Evolutionary conservation across 2,113 vertebrate species (phyloP).

Genomic region (Poeciliopsis turrubarensis): DNA sequence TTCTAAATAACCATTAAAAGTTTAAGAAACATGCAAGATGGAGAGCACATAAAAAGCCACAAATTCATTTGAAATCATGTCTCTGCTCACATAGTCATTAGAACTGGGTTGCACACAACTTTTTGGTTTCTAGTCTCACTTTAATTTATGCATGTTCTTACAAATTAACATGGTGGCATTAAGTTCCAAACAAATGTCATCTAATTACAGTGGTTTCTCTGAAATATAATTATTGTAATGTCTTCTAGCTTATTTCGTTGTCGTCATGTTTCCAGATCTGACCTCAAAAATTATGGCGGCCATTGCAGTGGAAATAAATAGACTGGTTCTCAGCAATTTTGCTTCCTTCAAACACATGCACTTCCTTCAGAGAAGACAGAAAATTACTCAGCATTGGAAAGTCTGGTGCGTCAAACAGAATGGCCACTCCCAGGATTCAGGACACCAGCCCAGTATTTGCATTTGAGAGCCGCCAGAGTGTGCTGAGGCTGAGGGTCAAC

Average conservation of each 20-base stretch:
- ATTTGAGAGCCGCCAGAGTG: constrained; percentile 58
- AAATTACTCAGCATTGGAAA: constrained; percentile 55
- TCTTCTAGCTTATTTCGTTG: constrained; percentile 3
- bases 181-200: background rate
- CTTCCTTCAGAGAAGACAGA: constrained; percentile 30
- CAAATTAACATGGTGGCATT: background rate
- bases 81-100: background rate
- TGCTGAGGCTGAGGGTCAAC: constrained; percentile 59
- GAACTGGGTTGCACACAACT: background rate
- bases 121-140: background rate
- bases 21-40: background rate
- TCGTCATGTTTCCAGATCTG: constrained; percentile 4
- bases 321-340: constrained; percentile 6
- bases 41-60: background rate
- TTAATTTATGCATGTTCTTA: background rate
- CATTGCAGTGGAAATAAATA: constrained; percentile 2
- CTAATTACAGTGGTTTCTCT: background rate
- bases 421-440: constrained; percentile 41
- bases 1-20: background rate
- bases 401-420: constrained; percentile 44
- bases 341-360: constrained; percentile 17
- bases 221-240: background rate
- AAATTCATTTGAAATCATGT: background rate
- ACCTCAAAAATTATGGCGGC: background rate
- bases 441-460: constrained; percentile 53